Evolutionary conservation across 2,888 invertebrate genomes (phyloP).

Genomic region (Magallana nippona): DNA sequence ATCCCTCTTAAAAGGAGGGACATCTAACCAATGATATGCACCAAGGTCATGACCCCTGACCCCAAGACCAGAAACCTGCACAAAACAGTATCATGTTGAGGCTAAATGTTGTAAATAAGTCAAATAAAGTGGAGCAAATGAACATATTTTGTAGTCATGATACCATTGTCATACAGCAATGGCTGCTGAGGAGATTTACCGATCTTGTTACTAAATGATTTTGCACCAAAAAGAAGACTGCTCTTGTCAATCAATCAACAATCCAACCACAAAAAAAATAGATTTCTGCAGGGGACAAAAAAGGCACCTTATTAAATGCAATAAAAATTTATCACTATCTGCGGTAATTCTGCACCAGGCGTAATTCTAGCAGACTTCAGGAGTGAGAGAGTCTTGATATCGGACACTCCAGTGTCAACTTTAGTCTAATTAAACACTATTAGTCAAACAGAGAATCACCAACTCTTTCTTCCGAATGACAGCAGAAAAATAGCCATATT

Average conservation of each 20-base stretch:
- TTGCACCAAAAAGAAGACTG: background rate
- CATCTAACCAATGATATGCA: background rate
- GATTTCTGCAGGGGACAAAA: background rate
- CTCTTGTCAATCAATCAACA: constrained; percentile 5
- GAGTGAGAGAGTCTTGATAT: background rate
- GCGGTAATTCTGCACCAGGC: constrained; percentile 1
- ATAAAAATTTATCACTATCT: constrained; percentile 7
- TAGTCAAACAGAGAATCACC: constrained; percentile 8
- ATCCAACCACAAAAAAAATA: background rate
- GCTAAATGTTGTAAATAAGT: background rate
- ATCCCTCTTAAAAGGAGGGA: background rate
- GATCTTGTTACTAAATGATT: background rate
- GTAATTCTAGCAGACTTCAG: constrained; percentile 11
- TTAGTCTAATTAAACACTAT: constrained; percentile 21
- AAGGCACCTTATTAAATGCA: background rate
- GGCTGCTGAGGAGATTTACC: background rate
- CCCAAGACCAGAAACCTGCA: background rate
- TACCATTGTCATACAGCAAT: background rate
- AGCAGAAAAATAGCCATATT: constrained; percentile 18
- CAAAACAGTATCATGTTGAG: background rate
- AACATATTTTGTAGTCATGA: background rate
- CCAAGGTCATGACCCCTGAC: background rate
- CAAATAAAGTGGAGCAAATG: background rate
- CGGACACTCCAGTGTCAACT: background rate
- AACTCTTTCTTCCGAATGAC: background rate